Conservation (phyloP, 2,888 invertebrate species). For the Scaptomyza parva region DNA sequence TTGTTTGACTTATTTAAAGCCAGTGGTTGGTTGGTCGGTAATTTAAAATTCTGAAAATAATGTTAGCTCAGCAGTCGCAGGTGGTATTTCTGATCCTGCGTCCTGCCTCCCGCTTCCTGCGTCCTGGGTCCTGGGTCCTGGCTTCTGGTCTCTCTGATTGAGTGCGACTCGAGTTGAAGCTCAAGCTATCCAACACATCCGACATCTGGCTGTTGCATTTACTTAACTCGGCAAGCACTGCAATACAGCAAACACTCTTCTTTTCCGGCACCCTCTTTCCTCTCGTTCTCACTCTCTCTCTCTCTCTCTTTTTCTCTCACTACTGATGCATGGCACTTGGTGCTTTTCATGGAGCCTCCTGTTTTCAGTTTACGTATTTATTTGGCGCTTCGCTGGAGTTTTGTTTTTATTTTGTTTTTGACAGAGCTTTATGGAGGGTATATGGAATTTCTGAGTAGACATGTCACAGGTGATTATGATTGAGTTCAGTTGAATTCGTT, state of each 20-base stretch:
- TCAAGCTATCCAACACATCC: constrained; percentile 17
- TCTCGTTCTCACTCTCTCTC: not conserved
- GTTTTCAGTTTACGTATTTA: constrained; percentile 54
- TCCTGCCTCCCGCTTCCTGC: not conserved
- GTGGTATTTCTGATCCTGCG: not conserved
- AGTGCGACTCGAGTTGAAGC: constrained; percentile 4
- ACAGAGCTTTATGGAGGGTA: not conserved
- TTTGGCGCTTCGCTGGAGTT: constrained; percentile 62
- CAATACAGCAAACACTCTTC: constrained; percentile 16
- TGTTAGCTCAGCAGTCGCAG: not conserved
- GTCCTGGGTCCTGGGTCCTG: not conserved
- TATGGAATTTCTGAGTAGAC: too few relatives aligned
- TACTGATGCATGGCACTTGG: constrained; percentile 1
- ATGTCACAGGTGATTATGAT: too few relatives aligned
- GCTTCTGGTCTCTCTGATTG: not conserved
- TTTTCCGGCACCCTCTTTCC: constrained; percentile 1
- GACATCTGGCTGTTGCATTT: constrained; percentile 57
- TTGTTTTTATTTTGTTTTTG: too few relatives aligned
- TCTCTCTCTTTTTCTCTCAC: not conserved
- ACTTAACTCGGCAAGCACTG: constrained; percentile 48
- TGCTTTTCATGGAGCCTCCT: constrained; percentile 2
- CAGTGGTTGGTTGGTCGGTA: not conserved
- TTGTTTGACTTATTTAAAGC: not conserved
- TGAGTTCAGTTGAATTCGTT: too few relatives aligned
- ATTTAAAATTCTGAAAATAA: not conserved